phyloP scores from a whole-genome alignment of 2,888 invertebrate species.

The Adineta ricciae region DNA sequence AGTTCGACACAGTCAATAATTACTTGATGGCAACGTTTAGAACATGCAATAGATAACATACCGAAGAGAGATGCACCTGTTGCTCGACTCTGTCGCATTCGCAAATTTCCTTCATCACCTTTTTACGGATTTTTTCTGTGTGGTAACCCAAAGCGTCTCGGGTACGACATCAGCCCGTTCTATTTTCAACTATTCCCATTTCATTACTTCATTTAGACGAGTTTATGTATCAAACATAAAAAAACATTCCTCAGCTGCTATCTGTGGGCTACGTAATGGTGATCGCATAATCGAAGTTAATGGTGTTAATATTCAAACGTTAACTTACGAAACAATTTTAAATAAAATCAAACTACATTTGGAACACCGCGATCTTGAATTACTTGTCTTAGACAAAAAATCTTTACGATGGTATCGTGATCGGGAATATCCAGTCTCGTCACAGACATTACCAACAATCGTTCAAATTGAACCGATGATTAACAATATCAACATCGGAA shows the following conservation, averaged over 20 bases:
- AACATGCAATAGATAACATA: not conserved
- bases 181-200: not conserved
- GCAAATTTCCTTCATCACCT: not conserved
- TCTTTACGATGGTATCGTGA: conserved; percentile 28
- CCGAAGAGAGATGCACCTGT: conserved; percentile 22
- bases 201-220: not conserved
- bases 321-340: conserved; percentile 24
- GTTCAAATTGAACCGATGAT: conserved; percentile 30
- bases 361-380: conserved; percentile 23
- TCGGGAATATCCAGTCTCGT: conserved; percentile 25
- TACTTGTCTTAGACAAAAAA: conserved; percentile 24
- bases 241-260: conserved; percentile 23
- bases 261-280: conserved; percentile 27
- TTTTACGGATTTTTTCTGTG: not conserved
- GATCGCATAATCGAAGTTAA: conserved; percentile 31
- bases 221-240: not conserved
- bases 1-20: not conserved
- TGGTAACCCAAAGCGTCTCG: not conserved
- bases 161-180: not conserved
- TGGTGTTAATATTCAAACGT: conserved; percentile 24
- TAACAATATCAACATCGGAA: conserved; percentile 21
- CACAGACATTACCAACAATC: conserved; percentile 26
- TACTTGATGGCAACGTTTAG: not conserved
- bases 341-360: conserved; percentile 16
- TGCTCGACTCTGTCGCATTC: conserved; percentile 28